These are phyloP conservation scores for Notodonta ziczac DNA, from an alignment of 2,888 invertebrate genomes.

Conservation along the genomic window DNA sequence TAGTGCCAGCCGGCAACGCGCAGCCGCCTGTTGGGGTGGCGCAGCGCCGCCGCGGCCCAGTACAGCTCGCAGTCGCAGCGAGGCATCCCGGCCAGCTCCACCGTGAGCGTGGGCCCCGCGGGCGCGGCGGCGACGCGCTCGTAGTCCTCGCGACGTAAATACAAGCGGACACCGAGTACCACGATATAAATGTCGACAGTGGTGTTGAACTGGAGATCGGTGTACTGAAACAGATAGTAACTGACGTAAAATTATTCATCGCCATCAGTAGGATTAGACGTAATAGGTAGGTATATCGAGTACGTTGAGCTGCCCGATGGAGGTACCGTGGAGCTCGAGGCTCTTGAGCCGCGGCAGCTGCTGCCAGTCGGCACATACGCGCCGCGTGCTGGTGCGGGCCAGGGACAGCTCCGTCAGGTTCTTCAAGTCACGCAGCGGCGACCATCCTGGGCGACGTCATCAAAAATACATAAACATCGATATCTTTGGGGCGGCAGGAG, in stretches of 20 bases:
- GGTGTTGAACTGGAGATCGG: neutral
- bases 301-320: neutral
- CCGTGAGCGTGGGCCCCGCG: neutral
- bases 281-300: neutral
- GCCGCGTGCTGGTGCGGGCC: neutral
- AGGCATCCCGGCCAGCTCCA: conserved; percentile 21
- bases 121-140: neutral
- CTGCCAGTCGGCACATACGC: neutral
- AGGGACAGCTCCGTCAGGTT: neutral
- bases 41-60: neutral
- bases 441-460: neutral
- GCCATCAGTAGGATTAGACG: no score
- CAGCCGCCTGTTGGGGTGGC: neutral
- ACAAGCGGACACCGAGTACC: neutral
- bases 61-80: conserved; percentile 15
- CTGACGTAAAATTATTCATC: no score
- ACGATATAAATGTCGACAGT: neutral
- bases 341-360: neutral
- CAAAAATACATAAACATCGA: no score
- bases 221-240: neutral
- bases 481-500: no score
- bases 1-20: neutral
- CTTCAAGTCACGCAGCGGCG: neutral
- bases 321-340: neutral
- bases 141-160: neutral